Conservation (phyloP, 2,888 invertebrate species). For the Pyrochroa serraticornis region DNA sequence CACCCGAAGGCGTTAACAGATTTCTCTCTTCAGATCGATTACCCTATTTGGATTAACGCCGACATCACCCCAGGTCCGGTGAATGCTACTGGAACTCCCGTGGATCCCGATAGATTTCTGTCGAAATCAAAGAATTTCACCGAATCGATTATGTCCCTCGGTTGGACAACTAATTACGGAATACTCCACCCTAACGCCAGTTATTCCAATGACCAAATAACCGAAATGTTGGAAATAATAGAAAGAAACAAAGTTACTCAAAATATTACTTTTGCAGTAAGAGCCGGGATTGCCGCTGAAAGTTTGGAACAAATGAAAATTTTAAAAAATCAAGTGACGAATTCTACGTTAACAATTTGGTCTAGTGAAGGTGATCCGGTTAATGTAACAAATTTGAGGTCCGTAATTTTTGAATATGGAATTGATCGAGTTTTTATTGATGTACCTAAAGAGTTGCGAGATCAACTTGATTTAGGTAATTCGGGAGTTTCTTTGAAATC, state of each 20-base stretch:
- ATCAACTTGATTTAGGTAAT: conserved; percentile 58
- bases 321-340: conserved; percentile 63
- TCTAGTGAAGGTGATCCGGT: conserved; percentile 71
- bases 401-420: conserved; percentile 71
- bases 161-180: conserved; percentile 79
- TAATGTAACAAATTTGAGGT: conserved; percentile 67
- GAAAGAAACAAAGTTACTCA: conserved; percentile 65
- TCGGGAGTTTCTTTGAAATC: conserved; percentile 34
- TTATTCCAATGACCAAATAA: conserved; percentile 70
- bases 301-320: conserved; percentile 66
- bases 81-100: conserved; percentile 64
- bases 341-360: conserved; percentile 82
- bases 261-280: conserved; percentile 80
- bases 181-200: conserved; percentile 59
- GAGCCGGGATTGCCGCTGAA: conserved; percentile 72
- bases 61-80: conserved; percentile 83
- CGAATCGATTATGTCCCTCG: conserved; percentile 75
- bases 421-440: conserved; percentile 76
- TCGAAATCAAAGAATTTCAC: conserved; percentile 63
- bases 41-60: conserved; percentile 87
- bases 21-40: conserved; percentile 62
- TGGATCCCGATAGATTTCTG: conserved; percentile 71
- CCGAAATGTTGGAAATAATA: conserved; percentile 70
- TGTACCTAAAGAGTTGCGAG: conserved; percentile 69
- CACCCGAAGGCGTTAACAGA: too few species aligned